Evolutionary conservation across 2,888 invertebrate genomes (phyloP).

Genomic region (Altica lythri): DNA sequence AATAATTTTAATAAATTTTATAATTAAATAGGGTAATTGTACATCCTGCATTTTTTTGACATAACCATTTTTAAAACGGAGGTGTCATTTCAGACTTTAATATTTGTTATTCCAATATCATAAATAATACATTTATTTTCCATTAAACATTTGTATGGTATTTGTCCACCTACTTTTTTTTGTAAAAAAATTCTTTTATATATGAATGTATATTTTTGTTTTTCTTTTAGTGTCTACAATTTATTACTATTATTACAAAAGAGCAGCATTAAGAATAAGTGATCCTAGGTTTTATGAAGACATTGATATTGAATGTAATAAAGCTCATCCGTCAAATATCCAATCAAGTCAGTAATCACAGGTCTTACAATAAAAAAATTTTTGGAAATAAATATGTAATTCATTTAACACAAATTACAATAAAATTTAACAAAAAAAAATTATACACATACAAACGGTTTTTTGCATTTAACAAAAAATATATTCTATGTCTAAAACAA

Average conservation of each 20-base stretch:
- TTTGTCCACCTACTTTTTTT: neutral
- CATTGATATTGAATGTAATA: constrained; percentile 68
- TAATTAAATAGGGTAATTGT: too few species aligned
- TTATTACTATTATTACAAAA: constrained; percentile 90
- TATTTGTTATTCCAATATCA: too few species aligned
- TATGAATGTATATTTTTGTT: constrained; percentile 29
- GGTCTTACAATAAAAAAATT: constrained; percentile 35
- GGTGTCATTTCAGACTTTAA: too few species aligned
- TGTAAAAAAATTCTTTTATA: constrained; percentile 2
- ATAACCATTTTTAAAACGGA: too few species aligned
- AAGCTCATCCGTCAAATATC: constrained; percentile 26
- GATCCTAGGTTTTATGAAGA: constrained; percentile 92
- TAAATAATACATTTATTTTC: too few species aligned
- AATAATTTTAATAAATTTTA: too few species aligned
- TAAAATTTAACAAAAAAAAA: constrained; percentile 43
- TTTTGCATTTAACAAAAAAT: constrained; percentile 42
- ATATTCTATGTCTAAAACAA: constrained; percentile 45
- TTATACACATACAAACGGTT: constrained; percentile 42
- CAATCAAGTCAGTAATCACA: constrained; percentile 18
- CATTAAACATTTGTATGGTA: too few species aligned
- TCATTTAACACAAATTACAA: constrained; percentile 40
- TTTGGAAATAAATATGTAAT: constrained; percentile 43
- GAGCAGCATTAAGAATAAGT: constrained; percentile 81
- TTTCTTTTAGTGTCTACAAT: constrained; percentile 74
- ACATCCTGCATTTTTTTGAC: too few species aligned